phyloP scores from a whole-genome alignment of 37 sponge, comb jelly and placozoan species.

The Mnemiopsis leidyi region DNA sequence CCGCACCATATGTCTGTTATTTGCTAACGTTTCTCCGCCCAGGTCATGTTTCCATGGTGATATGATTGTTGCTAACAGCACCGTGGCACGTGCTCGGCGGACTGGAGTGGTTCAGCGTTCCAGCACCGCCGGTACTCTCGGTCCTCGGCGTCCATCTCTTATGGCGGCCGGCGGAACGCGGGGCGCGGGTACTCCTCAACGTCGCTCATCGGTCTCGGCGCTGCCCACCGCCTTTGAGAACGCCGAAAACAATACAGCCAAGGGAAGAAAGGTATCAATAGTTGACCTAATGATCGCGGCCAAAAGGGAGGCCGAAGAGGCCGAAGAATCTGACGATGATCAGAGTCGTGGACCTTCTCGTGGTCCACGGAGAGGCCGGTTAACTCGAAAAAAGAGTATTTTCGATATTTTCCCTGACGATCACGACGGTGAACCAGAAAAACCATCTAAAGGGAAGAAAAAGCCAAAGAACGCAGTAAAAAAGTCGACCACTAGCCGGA shows the following conservation, averaged over 20 bases:
- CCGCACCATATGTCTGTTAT: neutral
- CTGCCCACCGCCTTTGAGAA: neutral
- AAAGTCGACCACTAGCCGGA: neutral
- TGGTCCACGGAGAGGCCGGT: too few species aligned
- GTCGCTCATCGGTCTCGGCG: neutral
- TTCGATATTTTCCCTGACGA: neutral
- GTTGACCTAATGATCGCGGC: constrained; percentile 14
- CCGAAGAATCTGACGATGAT: neutral
- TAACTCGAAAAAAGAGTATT: neutral
- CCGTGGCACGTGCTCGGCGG: neutral
- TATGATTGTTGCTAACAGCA: neutral
- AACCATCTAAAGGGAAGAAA: neutral
- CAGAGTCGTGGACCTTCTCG: too few species aligned
- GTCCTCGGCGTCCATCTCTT: too few species aligned
- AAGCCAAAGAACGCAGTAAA: too few species aligned
- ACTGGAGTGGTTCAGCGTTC: neutral
- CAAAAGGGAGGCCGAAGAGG: neutral
- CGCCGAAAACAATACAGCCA: neutral
- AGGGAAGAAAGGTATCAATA: constrained; percentile 18
- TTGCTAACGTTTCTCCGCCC: neutral
- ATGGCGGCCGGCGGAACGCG: too few species aligned
- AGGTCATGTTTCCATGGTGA: neutral
- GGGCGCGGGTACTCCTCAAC: neutral
- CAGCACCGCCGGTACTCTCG: neutral
- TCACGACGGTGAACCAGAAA: neutral